These are phyloP conservation scores for Pandemis cinnamomeana DNA, from an alignment of 2,888 invertebrate genomes.

Conservation along the genomic window DNA sequence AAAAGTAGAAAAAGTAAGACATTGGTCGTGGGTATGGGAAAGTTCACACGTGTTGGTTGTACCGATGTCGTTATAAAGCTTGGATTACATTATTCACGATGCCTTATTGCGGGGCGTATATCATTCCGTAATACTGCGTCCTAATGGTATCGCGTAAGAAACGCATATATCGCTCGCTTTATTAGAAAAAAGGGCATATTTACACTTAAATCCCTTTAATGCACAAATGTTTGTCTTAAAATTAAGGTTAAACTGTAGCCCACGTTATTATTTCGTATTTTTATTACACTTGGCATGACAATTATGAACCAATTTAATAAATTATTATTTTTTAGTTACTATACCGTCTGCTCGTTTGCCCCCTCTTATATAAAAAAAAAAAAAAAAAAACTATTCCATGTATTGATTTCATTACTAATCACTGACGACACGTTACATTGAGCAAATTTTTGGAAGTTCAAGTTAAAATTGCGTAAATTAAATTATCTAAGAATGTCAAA, in stretches of 20 bases:
- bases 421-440: too few species aligned
- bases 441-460: too few species aligned
- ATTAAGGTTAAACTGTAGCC: not conserved
- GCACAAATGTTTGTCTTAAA: not conserved
- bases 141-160: constrained; percentile 24
- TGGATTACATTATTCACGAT: constrained; percentile 43
- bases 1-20: constrained; percentile 67
- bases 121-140: constrained; percentile 19
- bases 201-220: not conserved
- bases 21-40: constrained; percentile 82
- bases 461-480: too few species aligned
- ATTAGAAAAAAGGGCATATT: not conserved
- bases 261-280: not conserved
- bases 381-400: too few species aligned
- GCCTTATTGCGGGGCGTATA: constrained; percentile 17
- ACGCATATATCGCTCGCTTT: constrained; percentile 1
- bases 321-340: too few species aligned
- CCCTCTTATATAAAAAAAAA: too few species aligned
- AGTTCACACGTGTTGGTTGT: constrained; percentile 80
- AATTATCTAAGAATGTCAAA: not conserved
- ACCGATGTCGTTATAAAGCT: constrained; percentile 57
- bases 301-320: too few species aligned
- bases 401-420: not conserved
- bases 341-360: too few species aligned
- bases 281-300: too few species aligned